Evolutionary conservation across 1,140 invertebrate species (phyloP), one percentile per base, ranked within the genome.

Genomic region (Orussus abietinus): DNA sequence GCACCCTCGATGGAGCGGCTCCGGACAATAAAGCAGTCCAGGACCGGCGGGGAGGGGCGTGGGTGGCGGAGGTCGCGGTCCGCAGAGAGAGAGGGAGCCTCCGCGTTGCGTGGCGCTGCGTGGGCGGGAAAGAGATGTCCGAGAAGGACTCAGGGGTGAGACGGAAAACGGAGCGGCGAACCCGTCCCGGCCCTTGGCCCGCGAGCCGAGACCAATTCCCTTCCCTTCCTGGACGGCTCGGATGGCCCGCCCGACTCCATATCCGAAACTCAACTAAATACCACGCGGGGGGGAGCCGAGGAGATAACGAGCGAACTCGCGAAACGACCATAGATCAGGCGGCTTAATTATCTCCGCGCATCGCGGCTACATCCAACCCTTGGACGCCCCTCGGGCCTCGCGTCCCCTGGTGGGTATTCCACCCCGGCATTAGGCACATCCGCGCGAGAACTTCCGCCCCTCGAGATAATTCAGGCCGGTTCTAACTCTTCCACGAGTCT

Each of bases 251-350:
- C n/a, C n/a, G n/a, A n/a, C n/a, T n/a, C n/a, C n/a, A 70, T 26
- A 38, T 67, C 57, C 58, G 55, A 67, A 69, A 71, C 65, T 62
- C 53, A 68, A 64, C 66, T 62, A 67, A 68, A 69, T 65, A 64
- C 59, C 47, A 31, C 12, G 40, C 25, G 34, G 20, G 40, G 38
- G 32, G 31, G 26, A 37, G 25, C 60, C 55, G 63, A 64, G 66
- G 68, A 74, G 71, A 74, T 74, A 74, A 74, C 71, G 71, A 74
- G 71, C 68, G 62, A 74, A 74, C 66, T 74, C 69, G 71, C 68
- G 68, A 74, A 74, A 67, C 52, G 66, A 47, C 65, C 60, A 70
- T 73, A 72, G 58, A 72, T 73, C 70, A 73, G 54, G 48, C 55
- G 60, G 66, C 69, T 73, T 72, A 73, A 73, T 73, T 72, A 72